Percentiles rank a stretch among this genome's conserved stretches.
Evolutionary conservation across 2,888 invertebrate genomes (phyloP).

Genomic region (Drosophila demipolita): DNA sequence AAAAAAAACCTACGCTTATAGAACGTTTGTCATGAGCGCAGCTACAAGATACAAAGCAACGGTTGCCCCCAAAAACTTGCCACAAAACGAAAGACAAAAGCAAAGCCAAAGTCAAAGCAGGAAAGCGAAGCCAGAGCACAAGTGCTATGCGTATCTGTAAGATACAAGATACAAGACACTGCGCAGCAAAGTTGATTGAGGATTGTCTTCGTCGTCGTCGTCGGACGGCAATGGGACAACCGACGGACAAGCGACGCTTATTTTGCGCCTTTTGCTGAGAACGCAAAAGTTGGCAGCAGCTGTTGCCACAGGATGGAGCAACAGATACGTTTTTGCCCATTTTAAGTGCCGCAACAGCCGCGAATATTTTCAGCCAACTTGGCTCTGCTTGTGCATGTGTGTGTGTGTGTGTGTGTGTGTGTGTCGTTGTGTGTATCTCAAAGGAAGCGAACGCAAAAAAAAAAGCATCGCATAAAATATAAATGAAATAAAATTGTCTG

Average conservation of each 20-base stretch:
- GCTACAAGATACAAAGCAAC: constrained; percentile 24
- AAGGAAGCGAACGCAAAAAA: constrained; percentile 35
- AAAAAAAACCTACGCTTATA: constrained; percentile 61
- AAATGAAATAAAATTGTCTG: constrained; percentile 62
- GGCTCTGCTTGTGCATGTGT: constrained; percentile 21
- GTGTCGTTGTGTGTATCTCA: constrained; percentile 43
- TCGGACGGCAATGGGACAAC: constrained; percentile 24
- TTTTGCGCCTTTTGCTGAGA: constrained; percentile 66
- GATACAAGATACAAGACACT: constrained; percentile 55
- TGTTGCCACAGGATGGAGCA: constrained; percentile 70
- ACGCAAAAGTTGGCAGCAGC: constrained; percentile 64
- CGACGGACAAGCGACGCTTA: constrained; percentile 26
- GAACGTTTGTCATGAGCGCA: constrained; percentile 57
- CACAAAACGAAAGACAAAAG: constrained; percentile 38
- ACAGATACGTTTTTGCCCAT: constrained; percentile 65
- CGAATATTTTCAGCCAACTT: constrained; percentile 29
- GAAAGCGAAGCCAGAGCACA: constrained; percentile 40
- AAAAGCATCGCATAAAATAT: constrained; percentile 54
- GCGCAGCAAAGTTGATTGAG: constrained; percentile 64
- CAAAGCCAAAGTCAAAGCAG: constrained; percentile 17
- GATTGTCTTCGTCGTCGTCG: constrained; percentile 37
- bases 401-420: constrained; percentile 24
- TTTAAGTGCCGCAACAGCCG: constrained; percentile 30
- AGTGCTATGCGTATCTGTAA: constrained; percentile 66
- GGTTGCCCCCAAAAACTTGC: constrained; percentile 6